Percentiles rank a stretch among this genome's conserved stretches.
These are phyloP conservation scores for Meiosimyza platycephala DNA, from an alignment of 2,888 invertebrate species.

Conservation along the genomic window DNA sequence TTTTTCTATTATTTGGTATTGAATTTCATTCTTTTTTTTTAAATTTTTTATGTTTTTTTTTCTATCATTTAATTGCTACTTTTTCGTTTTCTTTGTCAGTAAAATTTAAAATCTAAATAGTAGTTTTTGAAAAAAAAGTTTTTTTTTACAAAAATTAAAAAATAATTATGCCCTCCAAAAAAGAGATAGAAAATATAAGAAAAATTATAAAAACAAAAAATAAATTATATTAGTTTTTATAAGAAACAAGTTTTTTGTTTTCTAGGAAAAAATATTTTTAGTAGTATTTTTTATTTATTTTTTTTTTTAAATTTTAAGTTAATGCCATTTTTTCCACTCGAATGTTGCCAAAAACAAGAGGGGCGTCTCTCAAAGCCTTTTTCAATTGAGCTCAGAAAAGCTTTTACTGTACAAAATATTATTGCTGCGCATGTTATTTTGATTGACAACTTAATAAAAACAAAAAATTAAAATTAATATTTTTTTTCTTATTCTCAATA, in stretches of 20 bases:
- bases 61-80: slow-evolving; percentile 45
- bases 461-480: slow-evolving; percentile 46
- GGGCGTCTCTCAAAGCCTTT: slow-evolving; percentile 33
- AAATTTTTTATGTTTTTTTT: slow-evolving; percentile 45
- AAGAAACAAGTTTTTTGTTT: slow-evolving; percentile 41
- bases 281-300: slow-evolving; percentile 35
- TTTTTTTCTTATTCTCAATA: slow-evolving; percentile 39
- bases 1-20: slow-evolving; percentile 62
- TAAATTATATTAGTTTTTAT: slow-evolving; percentile 44
- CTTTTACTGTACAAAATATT: slow-evolving; percentile 44
- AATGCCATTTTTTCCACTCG: slow-evolving; percentile 11
- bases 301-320: slow-evolving; percentile 16
- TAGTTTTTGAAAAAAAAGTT: slow-evolving; percentile 30
- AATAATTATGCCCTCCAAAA: background rate
- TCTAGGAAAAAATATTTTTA: slow-evolving; percentile 42
- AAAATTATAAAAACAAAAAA: slow-evolving; percentile 35
- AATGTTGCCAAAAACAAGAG: slow-evolving; percentile 41
- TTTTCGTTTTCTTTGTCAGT: slow-evolving; percentile 41
- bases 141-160: slow-evolving; percentile 24
- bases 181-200: background rate
- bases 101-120: slow-evolving; percentile 17
- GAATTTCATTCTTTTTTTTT: slow-evolving; percentile 47
- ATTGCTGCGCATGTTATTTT: slow-evolving; percentile 46
- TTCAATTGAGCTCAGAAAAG: slow-evolving; percentile 40
- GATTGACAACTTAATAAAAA: slow-evolving; percentile 26